phyloP scores from a whole-genome alignment of 1,140 invertebrate genomes.

The Riptortus pedestris region DNA sequence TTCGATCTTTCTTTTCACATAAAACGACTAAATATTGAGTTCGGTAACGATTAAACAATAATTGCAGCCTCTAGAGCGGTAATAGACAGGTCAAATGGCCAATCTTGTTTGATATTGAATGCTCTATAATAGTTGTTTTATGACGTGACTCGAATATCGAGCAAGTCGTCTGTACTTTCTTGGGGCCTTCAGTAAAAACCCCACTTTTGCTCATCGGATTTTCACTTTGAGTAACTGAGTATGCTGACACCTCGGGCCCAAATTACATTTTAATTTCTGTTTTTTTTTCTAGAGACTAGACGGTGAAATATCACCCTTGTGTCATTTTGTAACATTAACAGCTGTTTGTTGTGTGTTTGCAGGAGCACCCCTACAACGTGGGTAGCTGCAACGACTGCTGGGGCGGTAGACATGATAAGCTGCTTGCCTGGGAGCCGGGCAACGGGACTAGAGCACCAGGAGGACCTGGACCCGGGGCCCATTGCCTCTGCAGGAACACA shows the following conservation, averaged over 20 bases:
- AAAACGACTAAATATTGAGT: no score
- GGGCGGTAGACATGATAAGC: constrained; percentile 69
- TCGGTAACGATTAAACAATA: no score
- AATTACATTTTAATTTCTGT: background rate
- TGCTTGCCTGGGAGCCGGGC: constrained; percentile 61
- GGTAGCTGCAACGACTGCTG: constrained; percentile 70
- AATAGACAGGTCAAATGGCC: no score
- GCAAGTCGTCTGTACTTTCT: background rate
- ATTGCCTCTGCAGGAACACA: constrained; percentile 50
- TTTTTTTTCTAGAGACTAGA: no score
- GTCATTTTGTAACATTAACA: background rate
- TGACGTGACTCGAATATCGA: no score
- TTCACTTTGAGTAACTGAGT: background rate
- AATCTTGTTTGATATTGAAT: no score
- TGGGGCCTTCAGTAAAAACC: background rate
- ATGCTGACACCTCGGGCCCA: background rate
- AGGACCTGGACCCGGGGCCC: constrained; percentile 42
- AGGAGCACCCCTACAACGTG: constrained; percentile 62
- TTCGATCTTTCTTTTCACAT: no score
- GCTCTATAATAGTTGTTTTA: no score
- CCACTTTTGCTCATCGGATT: background rate
- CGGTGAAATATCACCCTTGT: background rate
- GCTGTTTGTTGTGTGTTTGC: constrained; percentile 28
- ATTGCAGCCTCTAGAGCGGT: no score
- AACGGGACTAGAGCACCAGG: constrained; percentile 44